Base-by-base conservation (phyloP, 2,113 vertebrate genomes). In the Podiceps cristatus region DNA sequence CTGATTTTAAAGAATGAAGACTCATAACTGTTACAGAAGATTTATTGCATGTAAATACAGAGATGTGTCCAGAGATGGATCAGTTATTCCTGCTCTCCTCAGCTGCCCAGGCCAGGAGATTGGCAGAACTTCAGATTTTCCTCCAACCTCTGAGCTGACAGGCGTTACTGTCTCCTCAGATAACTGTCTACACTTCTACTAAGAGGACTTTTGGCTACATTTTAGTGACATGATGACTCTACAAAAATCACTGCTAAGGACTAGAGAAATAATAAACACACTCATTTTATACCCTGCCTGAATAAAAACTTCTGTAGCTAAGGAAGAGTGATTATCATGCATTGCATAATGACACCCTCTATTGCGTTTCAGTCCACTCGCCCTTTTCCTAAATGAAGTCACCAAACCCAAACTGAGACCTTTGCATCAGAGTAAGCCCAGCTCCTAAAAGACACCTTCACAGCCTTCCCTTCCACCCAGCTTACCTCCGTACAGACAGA, bases 1-100 rank as follows among this genome's bases (percentile, higher is more conserved):
- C 40, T 69, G 72, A 77, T 89, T 94, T 84, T 71, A 18, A 94
- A 78, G 96, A 93, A 56, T 23, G 5, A 87, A 93, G 77, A 75
- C 22, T 87, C 9, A 0, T 50, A 84, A 91, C 76, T 81, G 75
- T 74, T 87, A 71, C 4, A 91, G 47, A 93, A 76, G 62, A 87
- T 85, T 81, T 82, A 78, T 2, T 79, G 35, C 37, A 56, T 40
- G 15, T 44, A 93, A 93, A 84, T 63, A 75, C 7, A 63, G 29
- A 66, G 19, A 80, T 1, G 6, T 17, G 35, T 42, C 55, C 42
- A 55, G 33, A 55, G 28, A 59, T 15, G 55, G 59, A 77, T 50
- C 42, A 93, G 75, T 50, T 86, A 24, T 25, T 96, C 76, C 59
- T 62, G 27, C 37, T 81, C 55, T 75, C 47, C 82, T 42, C 52